Evolutionary conservation across 2,797 vertebrate genomes (phyloP).

Genomic region (Gallinago stenura): DNA sequence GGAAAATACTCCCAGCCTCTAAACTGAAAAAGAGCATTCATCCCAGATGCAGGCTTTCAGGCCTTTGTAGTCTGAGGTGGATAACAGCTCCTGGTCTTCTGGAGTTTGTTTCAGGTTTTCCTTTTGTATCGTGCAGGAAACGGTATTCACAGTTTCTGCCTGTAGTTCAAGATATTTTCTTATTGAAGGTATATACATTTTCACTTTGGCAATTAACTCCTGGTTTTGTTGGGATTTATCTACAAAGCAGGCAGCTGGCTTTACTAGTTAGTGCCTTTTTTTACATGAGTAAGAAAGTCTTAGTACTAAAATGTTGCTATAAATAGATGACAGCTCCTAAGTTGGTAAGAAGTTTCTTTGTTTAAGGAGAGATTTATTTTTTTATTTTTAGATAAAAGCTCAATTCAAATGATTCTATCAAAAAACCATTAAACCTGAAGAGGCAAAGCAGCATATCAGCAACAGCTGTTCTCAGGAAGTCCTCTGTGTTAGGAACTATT

Average conservation of each 20-base stretch:
- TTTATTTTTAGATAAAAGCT: neutral
- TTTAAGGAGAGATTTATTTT: neutral
- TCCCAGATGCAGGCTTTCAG: neutral
- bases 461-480: conserved; percentile 25
- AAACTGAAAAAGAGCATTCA: accelerated
- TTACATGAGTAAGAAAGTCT: neutral
- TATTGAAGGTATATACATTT: neutral
- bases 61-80: neutral
- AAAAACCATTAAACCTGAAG: neutral
- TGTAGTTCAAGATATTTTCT: neutral
- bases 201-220: neutral
- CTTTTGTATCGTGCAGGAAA: neutral
- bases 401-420: neutral
- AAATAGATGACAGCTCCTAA: neutral
- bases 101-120: neutral
- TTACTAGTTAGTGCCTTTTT: neutral
- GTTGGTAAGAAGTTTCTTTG: neutral
- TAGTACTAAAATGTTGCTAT: neutral
- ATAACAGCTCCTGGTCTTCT: neutral
- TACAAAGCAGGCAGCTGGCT: neutral
- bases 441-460: neutral
- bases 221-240: neutral
- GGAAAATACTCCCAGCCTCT: neutral
- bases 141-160: neutral
- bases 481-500: neutral